Percentiles rank a stretch among this genome's conserved stretches.
Conservation (phyloP, 2,888 invertebrate genomes). For the Drosophila anceps region DNA sequence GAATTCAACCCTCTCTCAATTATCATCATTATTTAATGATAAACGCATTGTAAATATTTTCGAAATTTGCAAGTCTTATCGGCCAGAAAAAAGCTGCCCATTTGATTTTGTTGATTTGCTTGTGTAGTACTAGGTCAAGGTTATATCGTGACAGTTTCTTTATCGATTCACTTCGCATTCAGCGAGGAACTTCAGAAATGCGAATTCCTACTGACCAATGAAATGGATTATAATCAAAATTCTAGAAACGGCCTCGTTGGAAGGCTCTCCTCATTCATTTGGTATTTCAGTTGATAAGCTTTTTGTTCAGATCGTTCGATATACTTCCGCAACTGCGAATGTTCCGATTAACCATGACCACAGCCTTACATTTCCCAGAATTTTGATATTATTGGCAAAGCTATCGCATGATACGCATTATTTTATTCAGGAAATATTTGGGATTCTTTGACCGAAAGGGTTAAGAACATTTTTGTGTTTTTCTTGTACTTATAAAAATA, state of each 20-base stretch:
- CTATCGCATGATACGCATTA: conserved; percentile 16
- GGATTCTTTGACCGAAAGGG: neutral
- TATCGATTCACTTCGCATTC: conserved; percentile 40
- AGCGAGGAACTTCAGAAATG: neutral
- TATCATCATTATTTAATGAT: conserved; percentile 10
- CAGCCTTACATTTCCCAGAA: conserved; percentile 51
- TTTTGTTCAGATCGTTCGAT: neutral
- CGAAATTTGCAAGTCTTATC: conserved; percentile 23
- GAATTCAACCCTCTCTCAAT: neutral
- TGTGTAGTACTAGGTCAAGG: conserved; percentile 70
- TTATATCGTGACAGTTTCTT: conserved; percentile 13
- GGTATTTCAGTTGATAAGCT: conserved; percentile 35
- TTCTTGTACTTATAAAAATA: neutral
- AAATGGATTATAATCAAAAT: neutral
- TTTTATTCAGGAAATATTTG: conserved; percentile 10
- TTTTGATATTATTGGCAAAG: conserved; percentile 14
- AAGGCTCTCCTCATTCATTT: conserved; percentile 25
- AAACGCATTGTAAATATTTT: conserved; percentile 27
- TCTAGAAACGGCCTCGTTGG: neutral
- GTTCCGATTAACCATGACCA: conserved; percentile 58
- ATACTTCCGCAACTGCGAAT: conserved; percentile 53
- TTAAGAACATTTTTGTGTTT: neutral
- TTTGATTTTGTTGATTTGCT: conserved; percentile 44
- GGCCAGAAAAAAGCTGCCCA: neutral
- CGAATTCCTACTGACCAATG: neutral